A percentile compares a stretch with the other conserved stretches of the same genome.
Conservation (phyloP, 2,888 invertebrate species). For the Epirrita christyi region DNA sequence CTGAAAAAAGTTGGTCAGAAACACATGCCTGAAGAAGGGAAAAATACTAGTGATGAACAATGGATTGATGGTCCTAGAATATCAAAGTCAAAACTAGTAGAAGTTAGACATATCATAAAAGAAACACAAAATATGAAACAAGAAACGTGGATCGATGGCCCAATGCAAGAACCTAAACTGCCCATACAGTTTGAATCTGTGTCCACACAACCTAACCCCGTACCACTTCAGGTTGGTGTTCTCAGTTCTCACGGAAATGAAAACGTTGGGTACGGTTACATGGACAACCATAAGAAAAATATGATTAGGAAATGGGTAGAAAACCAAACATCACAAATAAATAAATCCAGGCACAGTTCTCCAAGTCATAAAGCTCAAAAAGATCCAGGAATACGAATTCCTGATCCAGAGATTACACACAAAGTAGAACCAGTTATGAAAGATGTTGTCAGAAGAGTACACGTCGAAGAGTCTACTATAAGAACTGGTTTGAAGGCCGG, state of each 20-base stretch:
- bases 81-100: constrained; percentile 92
- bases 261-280: constrained; percentile 91
- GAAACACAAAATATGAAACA: constrained; percentile 91
- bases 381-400: constrained; percentile 55
- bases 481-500: constrained; percentile 86
- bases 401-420: constrained; percentile 60
- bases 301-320: constrained; percentile 98
- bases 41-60: constrained; percentile 91
- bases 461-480: constrained; percentile 86
- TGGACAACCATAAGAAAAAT: constrained; percentile 96
- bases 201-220: constrained; percentile 86
- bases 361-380: constrained; percentile 74
- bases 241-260: constrained; percentile 78
- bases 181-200: constrained; percentile 76
- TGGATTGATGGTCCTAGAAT: constrained; percentile 99
- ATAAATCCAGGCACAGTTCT: constrained; percentile 86
- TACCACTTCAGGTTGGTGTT: constrained; percentile 72
- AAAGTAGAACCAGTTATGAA: constrained; percentile 78
- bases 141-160: constrained; percentile 98
- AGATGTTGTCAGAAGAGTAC: constrained; percentile 82
- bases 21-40: constrained; percentile 66
- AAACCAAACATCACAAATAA: constrained; percentile 93
- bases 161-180: constrained; percentile 87
- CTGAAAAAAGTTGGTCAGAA: constrained; percentile 78
- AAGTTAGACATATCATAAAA: constrained; percentile 91